A percentile compares a stretch with the other conserved stretches of the same genome.
These are phyloP conservation scores for Luperina testacea DNA, from an alignment of 2,888 invertebrate genomes.

Conservation along the genomic window DNA sequence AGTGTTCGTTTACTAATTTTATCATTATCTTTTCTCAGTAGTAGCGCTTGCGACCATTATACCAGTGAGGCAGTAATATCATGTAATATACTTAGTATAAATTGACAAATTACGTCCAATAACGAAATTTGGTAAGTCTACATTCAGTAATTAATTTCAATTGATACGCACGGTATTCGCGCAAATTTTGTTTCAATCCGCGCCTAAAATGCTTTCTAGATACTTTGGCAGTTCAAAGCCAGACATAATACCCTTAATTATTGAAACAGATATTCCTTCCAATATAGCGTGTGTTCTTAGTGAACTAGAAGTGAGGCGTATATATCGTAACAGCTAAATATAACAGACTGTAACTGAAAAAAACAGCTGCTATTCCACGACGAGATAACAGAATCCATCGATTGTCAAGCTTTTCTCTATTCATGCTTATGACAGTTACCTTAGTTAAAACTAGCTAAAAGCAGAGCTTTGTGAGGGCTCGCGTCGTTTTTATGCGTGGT, in stretches of 20 bases:
- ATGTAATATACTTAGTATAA: not conserved
- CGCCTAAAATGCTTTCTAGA: not conserved
- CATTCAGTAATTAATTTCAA: not conserved
- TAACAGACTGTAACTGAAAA: no score
- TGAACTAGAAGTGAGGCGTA: no score
- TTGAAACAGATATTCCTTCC: constrained; percentile 3
- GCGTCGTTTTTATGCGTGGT: no score
- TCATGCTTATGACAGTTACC: no score
- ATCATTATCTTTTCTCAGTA: no score
- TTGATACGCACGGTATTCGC: not conserved
- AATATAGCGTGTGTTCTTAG: not conserved
- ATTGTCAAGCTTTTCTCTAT: no score
- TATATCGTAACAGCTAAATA: no score
- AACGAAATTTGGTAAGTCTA: not conserved
- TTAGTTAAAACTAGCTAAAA: no score
- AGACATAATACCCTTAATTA: constrained; percentile 11
- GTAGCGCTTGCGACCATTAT: not conserved
- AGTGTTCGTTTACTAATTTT: no score
- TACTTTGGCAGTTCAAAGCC: not conserved
- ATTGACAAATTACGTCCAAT: not conserved
- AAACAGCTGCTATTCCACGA: no score
- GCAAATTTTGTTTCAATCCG: not conserved
- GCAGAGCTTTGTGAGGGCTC: no score
- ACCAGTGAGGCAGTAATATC: not conserved
- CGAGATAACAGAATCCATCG: no score